Evolutionary conservation across 2,113 vertebrate genomes (phyloP).

Genomic region (Saguinus midas): DNA sequence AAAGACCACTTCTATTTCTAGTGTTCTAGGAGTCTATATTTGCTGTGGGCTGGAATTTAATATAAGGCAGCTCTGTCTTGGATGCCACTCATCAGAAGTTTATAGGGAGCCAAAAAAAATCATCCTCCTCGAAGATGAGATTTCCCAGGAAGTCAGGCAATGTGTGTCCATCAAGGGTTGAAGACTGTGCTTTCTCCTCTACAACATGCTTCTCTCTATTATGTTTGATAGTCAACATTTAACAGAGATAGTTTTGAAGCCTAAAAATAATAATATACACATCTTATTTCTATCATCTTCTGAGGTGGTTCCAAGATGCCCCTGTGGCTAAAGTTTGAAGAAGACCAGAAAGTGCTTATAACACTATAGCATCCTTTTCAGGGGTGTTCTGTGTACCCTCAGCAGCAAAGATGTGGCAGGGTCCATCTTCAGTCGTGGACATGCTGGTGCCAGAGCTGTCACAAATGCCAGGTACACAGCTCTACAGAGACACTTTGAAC

Average conservation of each 20-base stretch:
- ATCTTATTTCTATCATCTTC: constrained; percentile 57
- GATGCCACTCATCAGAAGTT: not conserved
- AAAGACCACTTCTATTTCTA: not conserved
- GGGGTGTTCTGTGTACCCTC: constrained; percentile 64
- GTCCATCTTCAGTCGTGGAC: constrained; percentile 54
- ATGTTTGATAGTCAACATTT: not conserved
- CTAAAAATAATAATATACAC: not conserved
- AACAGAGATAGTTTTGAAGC: not conserved
- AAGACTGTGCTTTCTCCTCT: not conserved
- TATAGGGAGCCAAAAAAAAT: not conserved
- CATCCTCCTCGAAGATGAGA: not conserved
- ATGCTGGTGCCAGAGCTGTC: constrained; percentile 48
- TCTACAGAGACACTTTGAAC: constrained; percentile 41
- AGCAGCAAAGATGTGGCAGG: constrained; percentile 58
- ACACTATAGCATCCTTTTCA: not conserved
- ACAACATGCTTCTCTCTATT: not conserved
- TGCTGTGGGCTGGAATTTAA: not conserved
- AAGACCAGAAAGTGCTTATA: constrained; percentile 49
- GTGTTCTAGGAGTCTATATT: not conserved
- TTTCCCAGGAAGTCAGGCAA: not conserved
- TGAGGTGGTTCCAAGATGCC: constrained; percentile 48
- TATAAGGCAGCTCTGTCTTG: not conserved
- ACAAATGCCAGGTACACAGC: not conserved
- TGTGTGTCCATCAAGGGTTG: not conserved
- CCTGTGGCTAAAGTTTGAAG: constrained; percentile 64